Conservation (phyloP, 2,888 invertebrate genomes). For the Microplitis deprimator region DNA sequence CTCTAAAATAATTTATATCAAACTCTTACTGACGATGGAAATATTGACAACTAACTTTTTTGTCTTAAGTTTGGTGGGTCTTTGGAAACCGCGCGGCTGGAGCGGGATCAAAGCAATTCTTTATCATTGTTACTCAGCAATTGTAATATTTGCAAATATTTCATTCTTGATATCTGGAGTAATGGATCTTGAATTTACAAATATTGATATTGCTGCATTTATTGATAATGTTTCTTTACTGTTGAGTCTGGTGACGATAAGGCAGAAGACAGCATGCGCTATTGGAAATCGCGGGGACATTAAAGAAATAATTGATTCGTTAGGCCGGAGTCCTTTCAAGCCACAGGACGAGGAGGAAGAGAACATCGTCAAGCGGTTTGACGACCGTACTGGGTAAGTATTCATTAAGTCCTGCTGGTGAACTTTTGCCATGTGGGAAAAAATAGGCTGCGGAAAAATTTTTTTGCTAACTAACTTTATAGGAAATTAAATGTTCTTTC, state of each 20-base stretch:
- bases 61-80: not conserved
- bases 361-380: not conserved
- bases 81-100: constrained; percentile 2
- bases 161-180: not conserved
- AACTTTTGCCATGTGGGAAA: too few species aligned
- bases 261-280: not conserved
- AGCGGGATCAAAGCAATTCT: not conserved
- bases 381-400: not conserved
- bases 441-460: too few species aligned
- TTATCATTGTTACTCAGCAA: not conserved
- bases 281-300: not conserved
- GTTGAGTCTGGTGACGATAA: not conserved
- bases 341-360: not conserved
- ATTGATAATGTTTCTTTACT: not conserved
- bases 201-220: not conserved
- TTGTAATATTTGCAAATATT: not conserved
- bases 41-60: not conserved
- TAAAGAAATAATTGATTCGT: not conserved
- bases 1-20: not conserved
- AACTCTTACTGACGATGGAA: not conserved
- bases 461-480: too few species aligned
- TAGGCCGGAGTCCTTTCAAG: not conserved
- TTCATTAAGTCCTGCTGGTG: too few species aligned
- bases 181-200: not conserved
- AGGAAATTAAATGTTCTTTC: too few species aligned